Evolutionary conservation across 2,113 vertebrate genomes (phyloP).

Genomic region (Mobula hypostoma): DNA sequence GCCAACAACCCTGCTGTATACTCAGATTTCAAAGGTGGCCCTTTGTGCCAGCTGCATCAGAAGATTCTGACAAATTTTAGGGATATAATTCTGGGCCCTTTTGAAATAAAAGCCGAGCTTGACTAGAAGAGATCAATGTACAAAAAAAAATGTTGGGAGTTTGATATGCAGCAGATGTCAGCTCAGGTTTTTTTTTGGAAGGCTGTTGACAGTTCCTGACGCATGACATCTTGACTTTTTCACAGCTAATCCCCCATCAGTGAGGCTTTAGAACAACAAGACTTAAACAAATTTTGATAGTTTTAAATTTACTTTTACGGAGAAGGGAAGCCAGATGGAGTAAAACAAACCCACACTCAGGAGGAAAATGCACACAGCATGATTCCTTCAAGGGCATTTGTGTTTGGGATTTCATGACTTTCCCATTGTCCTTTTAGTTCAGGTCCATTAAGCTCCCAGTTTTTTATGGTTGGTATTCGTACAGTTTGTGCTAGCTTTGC

Average conservation of each 20-base stretch:
- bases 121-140: conserved; percentile 44
- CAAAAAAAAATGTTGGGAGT: conserved; percentile 52
- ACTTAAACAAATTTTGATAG: conserved; percentile 25
- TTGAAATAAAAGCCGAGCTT: conserved; percentile 67
- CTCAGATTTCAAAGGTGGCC: conserved; percentile 78
- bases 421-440: conserved; percentile 35
- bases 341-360: neutral
- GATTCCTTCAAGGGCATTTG: conserved; percentile 10
- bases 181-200: conserved; percentile 51
- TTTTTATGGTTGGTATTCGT: neutral
- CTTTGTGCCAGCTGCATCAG: conserved; percentile 68
- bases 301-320: conserved; percentile 15
- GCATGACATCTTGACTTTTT: conserved; percentile 56
- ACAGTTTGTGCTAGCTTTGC: neutral
- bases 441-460: conserved; percentile 19
- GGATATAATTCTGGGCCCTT: conserved; percentile 58
- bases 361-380: conserved; percentile 11
- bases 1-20: conserved; percentile 51
- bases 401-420: conserved; percentile 13
- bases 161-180: conserved; percentile 78
- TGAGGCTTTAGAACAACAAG: conserved; percentile 25
- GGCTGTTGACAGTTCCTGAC: conserved; percentile 66
- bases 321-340: conserved; percentile 32
- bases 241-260: conserved; percentile 25
- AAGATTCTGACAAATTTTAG: conserved; percentile 49